Evolutionary conservation across 1,140 invertebrate species (phyloP), one percentile per base, ranked within the genome.

Genomic region (Zaprionus ornatus): DNA sequence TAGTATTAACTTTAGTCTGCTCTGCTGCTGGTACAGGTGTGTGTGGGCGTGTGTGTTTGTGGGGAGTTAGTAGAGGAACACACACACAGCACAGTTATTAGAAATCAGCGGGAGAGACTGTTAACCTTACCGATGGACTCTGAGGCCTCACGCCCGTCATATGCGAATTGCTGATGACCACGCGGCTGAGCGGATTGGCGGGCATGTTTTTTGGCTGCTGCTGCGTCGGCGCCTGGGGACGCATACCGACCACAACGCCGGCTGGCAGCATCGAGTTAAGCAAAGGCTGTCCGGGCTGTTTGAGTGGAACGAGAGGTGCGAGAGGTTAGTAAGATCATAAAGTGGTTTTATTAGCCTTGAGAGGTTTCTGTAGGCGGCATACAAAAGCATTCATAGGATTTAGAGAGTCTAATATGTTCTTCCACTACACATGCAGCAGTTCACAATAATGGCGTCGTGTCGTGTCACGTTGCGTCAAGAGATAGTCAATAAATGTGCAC

Each of bases 211-310:
- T 97, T 86, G 96, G 95, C 67, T 94, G 94, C n/a, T 95, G 93
- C 66, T 95, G 94, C 65, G 96, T 95, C 94, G 60, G 94, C 57
- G 74, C 64, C 71, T 88, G 95, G 35, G 96, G 95, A 75, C 97
- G 94, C 93, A 97, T 95, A 94, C 97, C 98, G 59, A 98, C 94
- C 90, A 98, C 96, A 76, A 98, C 96, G 94, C 97, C 97, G 72
- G 95, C 95, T 59, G 95, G 95, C 65, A 96, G 93, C 86, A 96
- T 94, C 63, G 94, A 93, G 91, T 93, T 86, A 12, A 92, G 72
- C 66, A 91, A 70, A 55, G 86, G 88, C 60, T 92, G 92, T 62
- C 88, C 91, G 62, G 80, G 78, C 92, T 92, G 87, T 50, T 50
- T 50, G 1, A 13, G 19, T 25, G 55, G 21, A 81, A 9, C 40